Conservation (phyloP, 2,888 invertebrate genomes). For the Eledone cirrhosa region DNA sequence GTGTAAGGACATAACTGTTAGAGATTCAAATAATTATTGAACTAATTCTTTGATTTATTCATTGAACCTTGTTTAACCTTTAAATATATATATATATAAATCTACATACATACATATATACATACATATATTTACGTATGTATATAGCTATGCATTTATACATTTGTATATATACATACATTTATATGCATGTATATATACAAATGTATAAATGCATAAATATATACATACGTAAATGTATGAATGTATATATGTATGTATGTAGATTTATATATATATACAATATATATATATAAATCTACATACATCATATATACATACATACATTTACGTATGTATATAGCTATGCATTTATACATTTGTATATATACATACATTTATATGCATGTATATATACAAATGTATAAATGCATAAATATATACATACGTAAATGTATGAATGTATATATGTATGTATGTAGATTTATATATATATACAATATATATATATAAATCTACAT, state of each 20-base stretch:
- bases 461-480: too few relatives aligned
- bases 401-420: not conserved
- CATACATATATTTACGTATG: not conserved
- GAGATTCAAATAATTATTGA: too few relatives aligned
- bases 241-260: conserved; percentile 3
- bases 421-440: not conserved
- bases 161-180: not conserved
- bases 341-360: not conserved
- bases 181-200: not conserved
- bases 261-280: too few relatives aligned
- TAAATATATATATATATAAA: not conserved
- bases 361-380: not conserved
- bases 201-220: not conserved
- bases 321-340: not conserved
- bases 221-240: conserved; percentile 10
- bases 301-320: too few relatives aligned
- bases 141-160: not conserved
- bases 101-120: not conserved
- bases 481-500: too few relatives aligned
- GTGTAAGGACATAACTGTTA: too few relatives aligned
- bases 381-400: too few relatives aligned
- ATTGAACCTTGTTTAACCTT: too few relatives aligned
- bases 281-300: too few relatives aligned
- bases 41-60: too few relatives aligned
- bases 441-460: not conserved